phyloP scores from a whole-genome alignment of 2,797 vertebrate species.

The Chaetophractus vellerosus region DNA sequence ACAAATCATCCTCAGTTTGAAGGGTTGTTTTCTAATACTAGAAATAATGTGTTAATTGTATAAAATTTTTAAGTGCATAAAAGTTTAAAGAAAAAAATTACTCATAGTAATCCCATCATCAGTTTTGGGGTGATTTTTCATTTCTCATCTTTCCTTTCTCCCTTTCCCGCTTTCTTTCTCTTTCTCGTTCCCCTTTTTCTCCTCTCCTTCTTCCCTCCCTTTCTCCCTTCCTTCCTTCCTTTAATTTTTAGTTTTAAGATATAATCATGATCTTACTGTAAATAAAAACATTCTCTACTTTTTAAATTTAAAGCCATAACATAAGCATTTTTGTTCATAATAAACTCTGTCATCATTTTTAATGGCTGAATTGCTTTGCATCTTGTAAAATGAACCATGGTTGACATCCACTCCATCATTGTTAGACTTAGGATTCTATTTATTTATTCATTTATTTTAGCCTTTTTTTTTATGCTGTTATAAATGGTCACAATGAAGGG shows the following conservation, averaged over 20 bases:
- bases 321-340: background rate
- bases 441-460: background rate
- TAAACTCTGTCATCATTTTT: background rate
- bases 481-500: background rate
- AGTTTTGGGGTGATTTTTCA: background rate
- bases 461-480: background rate
- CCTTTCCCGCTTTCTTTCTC: background rate
- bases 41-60: background rate
- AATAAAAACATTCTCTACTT: background rate
- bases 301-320: background rate
- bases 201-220: background rate
- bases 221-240: background rate
- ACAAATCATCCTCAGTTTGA: background rate
- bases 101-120: background rate
- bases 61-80: conserved; percentile 31
- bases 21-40: conserved; percentile 29
- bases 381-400: background rate
- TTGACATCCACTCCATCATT: background rate
- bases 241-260: conserved; percentile 49
- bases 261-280: background rate
- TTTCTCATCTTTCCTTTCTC: too few relatives aligned
- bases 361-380: background rate
- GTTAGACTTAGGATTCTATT: background rate
- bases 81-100: background rate
- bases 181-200: background rate